Base-by-base conservation (phyloP, 2,113 vertebrate genomes). In the Megaceryle maxima region DNA sequence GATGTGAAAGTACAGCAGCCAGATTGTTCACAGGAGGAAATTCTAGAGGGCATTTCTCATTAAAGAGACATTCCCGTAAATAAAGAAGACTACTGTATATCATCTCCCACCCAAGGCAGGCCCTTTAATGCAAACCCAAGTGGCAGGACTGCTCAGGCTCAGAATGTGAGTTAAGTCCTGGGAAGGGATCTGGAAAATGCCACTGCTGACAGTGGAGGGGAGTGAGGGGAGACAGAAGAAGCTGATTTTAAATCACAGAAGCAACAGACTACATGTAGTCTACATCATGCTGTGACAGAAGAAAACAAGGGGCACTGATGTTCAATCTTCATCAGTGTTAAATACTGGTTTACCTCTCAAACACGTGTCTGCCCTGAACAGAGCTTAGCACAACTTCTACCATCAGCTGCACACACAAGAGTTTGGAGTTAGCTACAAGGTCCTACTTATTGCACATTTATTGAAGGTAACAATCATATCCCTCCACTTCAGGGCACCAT, bases 131-230 rank as follows among this genome's bases (percentile, higher is more conserved):
- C 79, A 44, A 84, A 80, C 66, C 75, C 0, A 1, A 94, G 72
- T 94, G 75, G 83, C 59, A 88, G 94, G 62, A 55, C 95, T 94
- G 94, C 70, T 95, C 87, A 92, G 76, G 68, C 92, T 97, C 88
- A 97, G 79, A 92, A 90, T 79, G 81, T 3, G 50, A 96, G 88
- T 68, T 82, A 95, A 86, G 78, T 95, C 87, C 93, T 94, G 67
- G 66, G 90, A 95, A 92, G 59, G 79, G 81, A 85, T 96, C 97
- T 97, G 97, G 95, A 95, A 96, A 96, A 97, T 96, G 84, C 95
- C 82, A 97, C 26, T 0, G 2, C 51, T 97, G 97, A 96, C 97
- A 97, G 96, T 60, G 6, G 67, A 72, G 69, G 28, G 87, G 44
- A 94, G 68, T 2, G 7, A 80, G 39, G 63, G 91, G 88, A 91